Conservation (phyloP, 2,888 invertebrate genomes). For the Troglohyphantes excavatus region DNA sequence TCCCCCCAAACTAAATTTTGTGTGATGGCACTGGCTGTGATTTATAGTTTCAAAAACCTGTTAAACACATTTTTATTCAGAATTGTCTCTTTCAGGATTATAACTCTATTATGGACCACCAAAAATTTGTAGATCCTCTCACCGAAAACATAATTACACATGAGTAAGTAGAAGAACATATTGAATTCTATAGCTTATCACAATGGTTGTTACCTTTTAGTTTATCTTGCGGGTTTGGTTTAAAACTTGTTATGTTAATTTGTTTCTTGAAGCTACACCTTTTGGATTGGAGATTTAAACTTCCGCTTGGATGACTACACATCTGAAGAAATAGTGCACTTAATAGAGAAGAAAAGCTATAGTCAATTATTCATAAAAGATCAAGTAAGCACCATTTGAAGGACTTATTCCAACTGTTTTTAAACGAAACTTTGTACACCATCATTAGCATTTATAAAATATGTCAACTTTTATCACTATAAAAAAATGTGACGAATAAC, state of each 20-base stretch:
- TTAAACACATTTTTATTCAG: too few relatives aligned
- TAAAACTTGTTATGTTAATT: background rate
- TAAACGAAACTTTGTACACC: too few relatives aligned
- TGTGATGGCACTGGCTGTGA: too few relatives aligned
- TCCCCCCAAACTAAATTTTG: too few relatives aligned
- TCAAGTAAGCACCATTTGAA: slow-evolving; percentile 83
- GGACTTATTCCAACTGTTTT: too few relatives aligned
- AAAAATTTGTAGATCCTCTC: slow-evolving; percentile 88
- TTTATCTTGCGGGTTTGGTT: too few relatives aligned
- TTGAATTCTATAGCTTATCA: background rate
- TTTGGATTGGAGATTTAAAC: slow-evolving; percentile 96
- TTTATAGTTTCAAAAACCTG: too few relatives aligned
- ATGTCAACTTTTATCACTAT: too few relatives aligned
- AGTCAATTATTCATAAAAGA: slow-evolving; percentile 88
- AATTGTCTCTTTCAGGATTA: slow-evolving; percentile 86
- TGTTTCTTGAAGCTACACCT: slow-evolving; percentile 85
- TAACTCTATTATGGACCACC: slow-evolving; percentile 91
- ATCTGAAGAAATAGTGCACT: slow-evolving; percentile 87
- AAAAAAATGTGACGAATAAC: too few relatives aligned
- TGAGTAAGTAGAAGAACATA: slow-evolving; percentile 89
- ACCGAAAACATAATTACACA: slow-evolving; percentile 94
- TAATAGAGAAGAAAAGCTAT: slow-evolving; percentile 87
- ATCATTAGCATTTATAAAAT: too few relatives aligned
- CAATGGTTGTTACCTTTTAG: too few relatives aligned
- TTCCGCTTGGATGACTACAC: slow-evolving; percentile 89